Base-by-base conservation (phyloP, 2,113 vertebrate species). In the Hiodon tergisus region DNA sequence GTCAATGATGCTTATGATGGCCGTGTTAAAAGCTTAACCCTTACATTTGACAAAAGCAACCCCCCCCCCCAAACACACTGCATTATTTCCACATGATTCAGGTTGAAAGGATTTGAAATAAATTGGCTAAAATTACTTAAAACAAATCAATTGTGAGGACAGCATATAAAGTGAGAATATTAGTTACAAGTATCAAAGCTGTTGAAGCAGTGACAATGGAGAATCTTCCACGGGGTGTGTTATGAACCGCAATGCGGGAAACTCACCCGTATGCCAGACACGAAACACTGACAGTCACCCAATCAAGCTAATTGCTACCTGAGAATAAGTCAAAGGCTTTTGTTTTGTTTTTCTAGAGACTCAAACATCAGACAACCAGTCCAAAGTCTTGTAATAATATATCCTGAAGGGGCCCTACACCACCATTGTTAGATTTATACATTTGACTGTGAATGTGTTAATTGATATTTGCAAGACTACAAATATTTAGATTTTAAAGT, bases 281-380 rank as follows among this genome's bases (percentile, higher is more conserved):
- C 46, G 16, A 11, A 68, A 46, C 51, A 55, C 55, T 58, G 73
- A 31, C 63, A 10, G 63, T 74, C 53, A 58, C 6, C 50, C 54
- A 53, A 67, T 77, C 71, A 68, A 65, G 57, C 46, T 75, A 70
- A 65, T 73, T 62, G 78, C 60, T 74, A 60, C 80, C 71, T 65
- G 51, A 71, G 74, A 57, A 69, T 51, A n/a, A 72, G 76, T 58
- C 60, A 70, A 63, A 74, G 63, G 62, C 5, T 55, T n/a, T n/a
- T n/a, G n/a, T n/a, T n/a, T 71, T 77, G 67, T 13, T 55, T 65
- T 14, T 68, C 50, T 73, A 48, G 51, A 62, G 31, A 54, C 53
- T 11, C 52, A 61, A 50, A 77, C 72, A 77, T 69, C 65, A 70
- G 75, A 59, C 48, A 31, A 31, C 31, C 31, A 31, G 31, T 31